These are phyloP conservation scores for Nixonia krombeini DNA, from an alignment of 1,140 invertebrate genomes.

Conservation along the genomic window DNA sequence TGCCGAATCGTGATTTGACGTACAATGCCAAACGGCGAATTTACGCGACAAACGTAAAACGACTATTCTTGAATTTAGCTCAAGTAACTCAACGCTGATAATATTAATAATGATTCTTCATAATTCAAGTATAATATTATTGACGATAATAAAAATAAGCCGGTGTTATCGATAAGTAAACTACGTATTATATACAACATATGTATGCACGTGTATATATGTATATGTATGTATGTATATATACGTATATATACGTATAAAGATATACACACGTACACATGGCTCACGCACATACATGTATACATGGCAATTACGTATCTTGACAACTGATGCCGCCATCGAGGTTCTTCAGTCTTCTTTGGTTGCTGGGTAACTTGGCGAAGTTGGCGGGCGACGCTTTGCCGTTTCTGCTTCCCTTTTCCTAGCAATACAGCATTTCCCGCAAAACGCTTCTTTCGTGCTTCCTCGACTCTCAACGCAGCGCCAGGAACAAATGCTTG, in stretches of 20 bases:
- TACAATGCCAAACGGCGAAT: too few species aligned
- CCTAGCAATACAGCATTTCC: slow-evolving; percentile 8
- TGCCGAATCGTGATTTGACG: too few species aligned
- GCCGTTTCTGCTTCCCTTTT: slow-evolving; percentile 3
- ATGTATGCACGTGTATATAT: not conserved
- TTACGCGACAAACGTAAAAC: too few species aligned
- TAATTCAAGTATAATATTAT: slow-evolving; percentile 12
- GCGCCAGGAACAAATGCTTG: too few species aligned
- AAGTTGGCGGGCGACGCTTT: slow-evolving; percentile 51
- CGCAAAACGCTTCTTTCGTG: not conserved
- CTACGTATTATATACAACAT: not conserved
- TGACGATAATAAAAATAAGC: slow-evolving; percentile 41
- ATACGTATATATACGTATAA: not conserved
- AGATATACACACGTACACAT: not conserved
- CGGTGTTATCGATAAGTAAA: slow-evolving; percentile 35
- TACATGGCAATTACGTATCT: slow-evolving; percentile 54
- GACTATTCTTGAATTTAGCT: slow-evolving; percentile 1
- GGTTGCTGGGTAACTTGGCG: slow-evolving; percentile 67
- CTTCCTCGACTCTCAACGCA: slow-evolving; percentile 2
- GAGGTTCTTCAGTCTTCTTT: slow-evolving; percentile 71
- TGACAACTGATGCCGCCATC: slow-evolving; percentile 65
- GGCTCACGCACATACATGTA: not conserved
- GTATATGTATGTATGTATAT: not conserved
- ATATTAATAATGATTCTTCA: slow-evolving; percentile 15
- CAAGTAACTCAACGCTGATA: slow-evolving; percentile 6